Base-by-base conservation (phyloP, 2,113 vertebrate species). In the Hassar affinis region DNA sequence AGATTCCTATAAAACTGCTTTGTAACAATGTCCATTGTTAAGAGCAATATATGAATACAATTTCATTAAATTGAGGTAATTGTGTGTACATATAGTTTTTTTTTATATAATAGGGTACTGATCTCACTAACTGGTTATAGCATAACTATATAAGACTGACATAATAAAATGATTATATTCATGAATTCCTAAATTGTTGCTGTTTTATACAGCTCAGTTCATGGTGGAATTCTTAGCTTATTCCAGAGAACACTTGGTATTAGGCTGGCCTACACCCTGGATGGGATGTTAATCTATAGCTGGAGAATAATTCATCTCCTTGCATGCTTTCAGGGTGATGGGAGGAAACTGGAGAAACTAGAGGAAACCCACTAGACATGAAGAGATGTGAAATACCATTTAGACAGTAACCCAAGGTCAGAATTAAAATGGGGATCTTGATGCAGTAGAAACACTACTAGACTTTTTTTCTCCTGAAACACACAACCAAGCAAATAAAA, bases 101-200 rank as follows among this genome's bases (percentile, higher is more conserved):
- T n/a, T 74, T 51, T 64, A 18, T 54, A 81, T 76, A 71, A 49
- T 45, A 83, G 85, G 33, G 78, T 74, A 30, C 11, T 45, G 22
- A 47, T n/a, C 42, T 49, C 25, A 47, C 5, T 74, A 49, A 74
- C 45, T 51, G 6, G n/a, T 18, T 74, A 25, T 49, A 72, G n/a
- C 10, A 27, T 17, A 17, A 27, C 71, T 27, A 51, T 27, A 49
- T 72, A 47, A 47, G 4, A 14, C 38, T 14, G 35, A 71, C 68
- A 71, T 71, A 71, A 47, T 47, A 7, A 68, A 38, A 8, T 68
- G 38, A 68, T 68, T 68, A 38, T 3, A 10, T 68, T 68, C 8
- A 22, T 42, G 38, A 2, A 20, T 38, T 18, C 6, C 30, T 68
- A 18, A 42, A 22, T 17, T 38, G 8, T 22, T 38, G 38, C 33